Evolutionary conservation across 2,113 vertebrate species (phyloP), one percentile per base, ranked within the genome.

Genomic region (Tylochromis polylepis): DNA sequence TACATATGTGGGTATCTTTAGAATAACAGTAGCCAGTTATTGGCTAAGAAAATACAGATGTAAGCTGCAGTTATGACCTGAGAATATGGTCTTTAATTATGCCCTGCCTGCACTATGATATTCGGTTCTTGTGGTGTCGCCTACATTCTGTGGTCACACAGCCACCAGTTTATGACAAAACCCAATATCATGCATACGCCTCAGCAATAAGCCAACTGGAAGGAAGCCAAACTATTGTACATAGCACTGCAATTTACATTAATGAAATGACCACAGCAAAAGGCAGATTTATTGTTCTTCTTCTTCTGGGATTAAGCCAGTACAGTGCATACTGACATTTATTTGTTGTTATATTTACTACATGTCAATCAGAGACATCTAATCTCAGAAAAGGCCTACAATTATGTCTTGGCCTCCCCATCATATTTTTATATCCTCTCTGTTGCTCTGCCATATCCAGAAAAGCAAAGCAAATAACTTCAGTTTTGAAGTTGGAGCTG

Each of bases 301-400:
- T 90, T 88, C 90, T 85, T 87, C 77, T 86, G 91, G 89, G 91
- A 93, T 94, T 78, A 86, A 86, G 93, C 91, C 88, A 93, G 85
- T 90, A 88, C 87, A 91, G 88, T 90, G 90, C 82, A 20, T 22
- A 85, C 80, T 94, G 94, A 93, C 92, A 89, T 95, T 93, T 94
- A 94, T 94, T 93, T 92, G 87, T 91, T 94, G 93, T 95, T 94
- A 91, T 94, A 94, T 94, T 95, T 95, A 95, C 87, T 89, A 62
- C 92, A 91, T 77, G 93, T 93, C 94, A 95, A 93, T 94, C 94
- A 94, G 72, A 90, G 92, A 91, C 93, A 94, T 94, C 93, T 95
- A 91, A 94, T 93, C 87, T 91, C 89, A 93, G 83, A 93, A 93
- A 95, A 89, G 93, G 92, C 92, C 90, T 60, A 88, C 95, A 89